These are phyloP conservation scores for Notarius quadriscutis DNA, from an alignment of 2,113 vertebrate species.

Conservation along the genomic window DNA sequence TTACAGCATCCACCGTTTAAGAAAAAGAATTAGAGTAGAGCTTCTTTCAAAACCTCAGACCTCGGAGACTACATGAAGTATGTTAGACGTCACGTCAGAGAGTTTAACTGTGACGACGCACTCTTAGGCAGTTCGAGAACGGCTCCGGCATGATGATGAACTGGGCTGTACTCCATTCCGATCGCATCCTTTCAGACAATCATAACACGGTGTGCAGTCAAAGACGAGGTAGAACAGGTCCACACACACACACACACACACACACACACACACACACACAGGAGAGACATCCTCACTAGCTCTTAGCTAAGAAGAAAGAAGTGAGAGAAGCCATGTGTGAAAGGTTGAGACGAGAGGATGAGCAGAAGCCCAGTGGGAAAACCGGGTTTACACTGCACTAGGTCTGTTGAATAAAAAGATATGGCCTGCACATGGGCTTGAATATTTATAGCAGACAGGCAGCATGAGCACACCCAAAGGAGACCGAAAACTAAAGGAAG, in stretches of 20 bases:
- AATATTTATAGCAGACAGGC: conserved; percentile 32
- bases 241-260: neutral
- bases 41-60: conserved; percentile 11
- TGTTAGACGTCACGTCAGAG: neutral
- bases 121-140: conserved; percentile 41
- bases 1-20: conserved; percentile 30
- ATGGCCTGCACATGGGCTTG: neutral
- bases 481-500: neutral
- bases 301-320: conserved; percentile 27
- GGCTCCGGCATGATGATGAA: conserved; percentile 57
- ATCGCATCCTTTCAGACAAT: conserved; percentile 54
- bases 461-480: neutral
- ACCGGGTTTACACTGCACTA: conserved; percentile 5
- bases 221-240: conserved; percentile 44
- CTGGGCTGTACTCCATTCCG: conserved; percentile 57
- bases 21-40: neutral
- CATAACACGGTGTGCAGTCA: conserved; percentile 56
- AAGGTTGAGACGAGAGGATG: conserved; percentile 28
- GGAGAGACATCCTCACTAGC: conserved; percentile 42
- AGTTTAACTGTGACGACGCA: neutral
- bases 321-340: conserved; percentile 39
- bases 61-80: neutral
- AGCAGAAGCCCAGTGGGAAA: conserved; percentile 21
- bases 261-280: neutral
- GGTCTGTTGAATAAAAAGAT: conserved; percentile 26